A percentile compares a stretch with the other conserved stretches of the same genome.
Conservation (phyloP, 2,113 vertebrate species). For the Thalassoma bifasciatum region DNA sequence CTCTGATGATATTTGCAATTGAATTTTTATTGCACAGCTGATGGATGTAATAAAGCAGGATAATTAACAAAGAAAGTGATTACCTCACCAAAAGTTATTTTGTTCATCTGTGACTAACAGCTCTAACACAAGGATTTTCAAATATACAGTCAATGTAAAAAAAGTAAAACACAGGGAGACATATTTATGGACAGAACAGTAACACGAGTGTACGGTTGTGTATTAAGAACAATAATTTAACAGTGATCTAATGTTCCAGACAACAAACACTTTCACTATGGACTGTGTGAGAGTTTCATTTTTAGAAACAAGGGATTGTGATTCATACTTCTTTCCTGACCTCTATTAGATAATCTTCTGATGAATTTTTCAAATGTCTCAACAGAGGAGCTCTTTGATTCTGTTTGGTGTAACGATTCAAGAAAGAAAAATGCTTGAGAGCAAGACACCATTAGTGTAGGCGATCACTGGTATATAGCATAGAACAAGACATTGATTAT, state of each 20-base stretch:
- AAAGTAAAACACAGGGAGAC: background rate
- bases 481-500: constrained; percentile 1
- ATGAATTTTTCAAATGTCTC: background rate
- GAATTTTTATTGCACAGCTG: constrained; percentile 68
- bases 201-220: background rate
- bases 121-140: constrained; percentile 39
- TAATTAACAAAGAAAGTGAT: constrained; percentile 69
- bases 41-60: constrained; percentile 66
- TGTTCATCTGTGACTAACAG: constrained; percentile 44
- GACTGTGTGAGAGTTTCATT: background rate
- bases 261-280: constrained; percentile 3
- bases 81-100: constrained; percentile 56
- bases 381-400: background rate
- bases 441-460: background rate
- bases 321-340: background rate
- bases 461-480: background rate
- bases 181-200: background rate
- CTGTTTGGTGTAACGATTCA: background rate
- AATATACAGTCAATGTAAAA: constrained; percentile 21
- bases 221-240: background rate
- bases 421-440: constrained; percentile 6
- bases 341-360: background rate
- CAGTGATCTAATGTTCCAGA: constrained; percentile 16
- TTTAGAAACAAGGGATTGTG: background rate
- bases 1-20: constrained; percentile 71